A percentile compares a stretch with the other conserved stretches of the same genome.
These are phyloP conservation scores for Prochilodus magdalenae DNA, from an alignment of 2,113 vertebrate species.

Conservation along the genomic window DNA sequence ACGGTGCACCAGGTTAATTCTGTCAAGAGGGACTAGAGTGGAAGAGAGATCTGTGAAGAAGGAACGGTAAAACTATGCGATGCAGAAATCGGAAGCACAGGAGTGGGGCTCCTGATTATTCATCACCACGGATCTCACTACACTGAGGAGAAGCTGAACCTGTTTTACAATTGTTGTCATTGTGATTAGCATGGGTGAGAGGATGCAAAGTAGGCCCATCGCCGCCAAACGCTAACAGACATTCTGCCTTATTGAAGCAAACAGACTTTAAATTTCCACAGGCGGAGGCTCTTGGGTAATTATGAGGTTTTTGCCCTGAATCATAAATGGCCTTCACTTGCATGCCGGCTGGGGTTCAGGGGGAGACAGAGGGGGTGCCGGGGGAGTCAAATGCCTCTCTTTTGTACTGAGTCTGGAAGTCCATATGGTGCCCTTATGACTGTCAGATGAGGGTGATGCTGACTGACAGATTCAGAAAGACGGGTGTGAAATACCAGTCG, in stretches of 20 bases:
- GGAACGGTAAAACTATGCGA: conserved; percentile 39
- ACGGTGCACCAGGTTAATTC: conserved; percentile 55
- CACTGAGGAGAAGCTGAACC: conserved; percentile 46
- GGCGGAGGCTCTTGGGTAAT: conserved; percentile 52
- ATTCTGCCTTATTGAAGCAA: conserved; percentile 40
- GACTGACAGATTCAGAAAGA: conserved; percentile 35
- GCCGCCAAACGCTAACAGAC: conserved; percentile 61
- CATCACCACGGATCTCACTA: conserved; percentile 55
- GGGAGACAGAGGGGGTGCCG: conserved; percentile 5
- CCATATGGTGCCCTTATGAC: conserved; percentile 62
- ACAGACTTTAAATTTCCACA: conserved; percentile 53
- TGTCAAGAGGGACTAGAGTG: conserved; percentile 66
- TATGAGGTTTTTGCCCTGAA: conserved; percentile 50
- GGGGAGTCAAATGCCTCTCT: conserved; percentile 35
- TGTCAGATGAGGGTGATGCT: conserved; percentile 44
- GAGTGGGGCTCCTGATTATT: conserved; percentile 59
- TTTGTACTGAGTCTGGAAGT: conserved; percentile 51
- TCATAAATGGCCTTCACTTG: conserved; percentile 59
- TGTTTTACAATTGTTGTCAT: conserved; percentile 50
- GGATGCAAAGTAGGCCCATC: conserved; percentile 54
- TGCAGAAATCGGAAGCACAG: conserved; percentile 1
- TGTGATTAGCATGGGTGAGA: conserved; percentile 57
- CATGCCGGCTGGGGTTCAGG: neutral
- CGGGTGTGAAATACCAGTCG: conserved; percentile 39
- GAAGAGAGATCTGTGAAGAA: conserved; percentile 53